Base-by-base conservation (phyloP, 2,888 invertebrate genomes). In the Drosophila niveifrons region DNA sequence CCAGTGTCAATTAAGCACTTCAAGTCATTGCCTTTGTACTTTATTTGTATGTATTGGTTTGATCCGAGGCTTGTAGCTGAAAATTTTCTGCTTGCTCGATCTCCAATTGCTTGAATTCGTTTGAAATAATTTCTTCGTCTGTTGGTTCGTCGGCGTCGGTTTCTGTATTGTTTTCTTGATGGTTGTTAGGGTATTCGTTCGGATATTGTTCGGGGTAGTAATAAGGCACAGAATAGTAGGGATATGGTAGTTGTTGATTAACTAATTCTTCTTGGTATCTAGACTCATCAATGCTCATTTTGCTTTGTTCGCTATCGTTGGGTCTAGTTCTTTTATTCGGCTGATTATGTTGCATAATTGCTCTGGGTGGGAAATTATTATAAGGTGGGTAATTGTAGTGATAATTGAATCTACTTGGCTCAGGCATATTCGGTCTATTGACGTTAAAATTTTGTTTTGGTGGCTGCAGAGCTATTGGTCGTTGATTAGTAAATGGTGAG, bases 1-100 rank as follows among this genome's bases (percentile, higher is more conserved):
- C 48, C 58, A 1, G 48, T 48, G 29, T 57, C 48, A 36, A 62
- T 47, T 10, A 62, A 53, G n/a, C 62, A 53, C 39, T n/a, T 52
- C 36, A 62, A 10, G 4, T 50, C 28, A 3, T 29, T 31, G 4
- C 50, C 10, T 4, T 50, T 58, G 10, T 58, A 4, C n/a, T n/a
- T 58, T 1, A 58, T 43, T 29, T 29, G 11, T 50, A 50, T 2
- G 11, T 29, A 58, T 28, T 58, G 48, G 50, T 28, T 50, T 29
- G 43, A 50, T 50, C 48, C 50, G 13, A 3, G 39, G 41, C 58
- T 9, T 31, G 15, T 58, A 50, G 36, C 58, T 29, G 58, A 58
- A 50, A 50, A 58, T 58, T 50, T 58, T 58, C 58, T 1, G 50
- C 3, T 58, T 58, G 41, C 1, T 57, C 28, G 2, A 11, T 57